Evolutionary conservation across 2,888 invertebrate species (phyloP), one percentile per base, ranked within the genome.

Genomic region (Eurytoma adleriae): DNA sequence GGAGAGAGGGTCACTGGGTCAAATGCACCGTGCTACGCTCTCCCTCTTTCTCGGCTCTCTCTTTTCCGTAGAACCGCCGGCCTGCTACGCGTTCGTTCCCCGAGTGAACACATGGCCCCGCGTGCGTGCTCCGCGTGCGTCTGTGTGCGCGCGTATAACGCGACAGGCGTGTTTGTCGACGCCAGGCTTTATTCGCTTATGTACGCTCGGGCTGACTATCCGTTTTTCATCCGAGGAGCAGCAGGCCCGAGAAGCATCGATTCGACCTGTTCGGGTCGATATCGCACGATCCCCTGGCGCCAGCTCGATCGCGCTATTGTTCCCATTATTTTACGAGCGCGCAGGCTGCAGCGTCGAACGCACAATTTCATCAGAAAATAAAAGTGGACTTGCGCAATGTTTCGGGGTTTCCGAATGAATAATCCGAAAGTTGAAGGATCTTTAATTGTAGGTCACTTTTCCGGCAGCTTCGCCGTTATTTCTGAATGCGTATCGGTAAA

Each of bases 1-100:
- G 84, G 80, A 83, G 84, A 85, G 85, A 88, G 88, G 88, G 88
- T 90, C 88, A 90, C 89, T 90, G 86, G 90, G 90, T 90, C 90
- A 89, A 85, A 89, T 86, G 86, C 87, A 86, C 30, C 48, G 68
- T 56, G 40, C 40, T 40, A 7, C 40, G 50, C 48, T n/a, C 59
- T 67, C 59, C 75, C 27, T 54, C 69, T 70, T 40, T 30, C 64
- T 5, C 48, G 18, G 18, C 78, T 77, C 82, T 76, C 68, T 82
- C 30, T 12, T 16, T n/a, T 27, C 80, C 83, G 40, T 40, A 40
- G 40, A 40, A 40, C 40, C 40, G 40, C 40, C 10, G 40, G 40
- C 40, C 40, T 40, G 40, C 40, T 40, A 40, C 64, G 30, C 79
- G 75, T 67, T 84, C 81, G 72, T 69, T 64, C 79, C 82, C 82